A percentile compares a stretch with the other conserved stretches of the same genome.
Evolutionary conservation across 1,140 invertebrate species (phyloP).

Genomic region (Solenopsis invicta): DNA sequence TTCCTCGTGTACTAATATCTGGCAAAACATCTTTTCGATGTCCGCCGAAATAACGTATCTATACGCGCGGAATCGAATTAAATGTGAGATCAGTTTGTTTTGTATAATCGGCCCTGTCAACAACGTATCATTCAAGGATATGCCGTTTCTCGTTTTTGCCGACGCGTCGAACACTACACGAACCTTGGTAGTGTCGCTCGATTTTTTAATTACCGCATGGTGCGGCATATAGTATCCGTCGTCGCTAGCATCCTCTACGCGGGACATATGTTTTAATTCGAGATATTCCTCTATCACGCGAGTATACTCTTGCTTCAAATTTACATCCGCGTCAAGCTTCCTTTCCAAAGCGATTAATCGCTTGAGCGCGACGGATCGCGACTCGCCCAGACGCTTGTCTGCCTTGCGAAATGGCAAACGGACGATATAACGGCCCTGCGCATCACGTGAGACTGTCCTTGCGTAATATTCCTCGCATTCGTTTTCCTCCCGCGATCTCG

Average conservation of each 20-base stretch:
- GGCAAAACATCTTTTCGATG: too few relatives aligned
- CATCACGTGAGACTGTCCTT: not conserved
- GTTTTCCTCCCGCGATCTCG: not conserved
- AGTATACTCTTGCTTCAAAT: not conserved
- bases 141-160: not conserved
- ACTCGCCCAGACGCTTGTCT: not conserved
- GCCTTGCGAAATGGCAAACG: not conserved
- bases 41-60: not conserved
- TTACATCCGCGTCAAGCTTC: not conserved
- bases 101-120: not conserved
- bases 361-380: not conserved
- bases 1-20: too few relatives aligned
- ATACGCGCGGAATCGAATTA: constrained; percentile 40
- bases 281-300: constrained; percentile 5
- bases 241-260: not conserved
- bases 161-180: constrained; percentile 19
- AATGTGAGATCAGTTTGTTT: constrained; percentile 22
- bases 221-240: constrained; percentile 36
- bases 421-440: not conserved
- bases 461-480: not conserved
- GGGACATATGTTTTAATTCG: not conserved
- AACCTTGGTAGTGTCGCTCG: constrained; percentile 15
- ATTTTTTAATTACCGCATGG: constrained; percentile 13
- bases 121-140: constrained; percentile 73
- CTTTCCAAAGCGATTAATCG: not conserved